Conservation (phyloP, 2,113 vertebrate species). For the Bujurquina vittata region DNA sequence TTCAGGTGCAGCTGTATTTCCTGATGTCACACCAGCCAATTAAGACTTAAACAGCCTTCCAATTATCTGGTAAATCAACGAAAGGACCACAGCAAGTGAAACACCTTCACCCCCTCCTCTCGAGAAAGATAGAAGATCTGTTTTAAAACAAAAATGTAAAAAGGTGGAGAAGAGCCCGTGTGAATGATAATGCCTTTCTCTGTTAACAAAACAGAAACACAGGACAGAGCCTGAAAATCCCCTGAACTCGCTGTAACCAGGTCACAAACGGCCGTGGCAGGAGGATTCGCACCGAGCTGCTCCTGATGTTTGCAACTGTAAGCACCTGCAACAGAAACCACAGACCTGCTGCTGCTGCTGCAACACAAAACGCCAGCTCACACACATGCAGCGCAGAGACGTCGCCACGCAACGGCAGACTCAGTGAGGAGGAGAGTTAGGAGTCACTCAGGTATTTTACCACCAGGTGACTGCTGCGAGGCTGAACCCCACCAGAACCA, state of each 20-base stretch:
- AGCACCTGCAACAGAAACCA: conserved; percentile 3
- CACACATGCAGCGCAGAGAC: neutral
- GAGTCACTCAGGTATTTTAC: neutral
- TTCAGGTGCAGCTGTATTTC: neutral
- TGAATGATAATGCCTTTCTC: neutral
- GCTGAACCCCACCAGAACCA: neutral
- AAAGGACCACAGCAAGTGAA: neutral
- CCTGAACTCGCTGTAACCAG: neutral
- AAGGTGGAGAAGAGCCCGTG: neutral
- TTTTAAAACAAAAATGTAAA: neutral
- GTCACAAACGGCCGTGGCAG: neutral
- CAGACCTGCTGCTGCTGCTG: neutral
- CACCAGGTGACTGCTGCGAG: too few relatives aligned
- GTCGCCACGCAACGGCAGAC: neutral
- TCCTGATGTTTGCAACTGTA: conserved; percentile 12
- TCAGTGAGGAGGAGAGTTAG: neutral
- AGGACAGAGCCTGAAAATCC: neutral
- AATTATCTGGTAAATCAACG: neutral
- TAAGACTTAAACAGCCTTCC: neutral
- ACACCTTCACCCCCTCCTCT: neutral
- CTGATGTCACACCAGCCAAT: neutral
- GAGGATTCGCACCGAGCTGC: neutral
- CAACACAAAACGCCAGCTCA: neutral
- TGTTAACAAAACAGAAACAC: neutral
- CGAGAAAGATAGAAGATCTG: conserved; percentile 1